Base-by-base conservation (phyloP, 2,888 invertebrate genomes). In the Dyspetes luteomarginatus region DNA sequence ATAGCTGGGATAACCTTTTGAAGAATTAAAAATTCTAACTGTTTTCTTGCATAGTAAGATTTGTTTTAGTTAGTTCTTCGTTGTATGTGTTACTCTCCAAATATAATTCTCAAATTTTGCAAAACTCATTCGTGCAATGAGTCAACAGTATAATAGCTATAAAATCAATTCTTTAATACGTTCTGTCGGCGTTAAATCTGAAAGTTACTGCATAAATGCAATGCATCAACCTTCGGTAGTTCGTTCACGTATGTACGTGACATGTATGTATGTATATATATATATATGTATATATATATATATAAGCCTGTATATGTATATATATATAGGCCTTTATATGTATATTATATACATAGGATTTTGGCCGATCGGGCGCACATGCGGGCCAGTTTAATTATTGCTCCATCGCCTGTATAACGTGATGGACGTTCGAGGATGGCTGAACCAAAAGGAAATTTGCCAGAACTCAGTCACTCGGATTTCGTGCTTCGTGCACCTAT, bases 361-460 rank as follows among this genome's bases (percentile, higher is more conserved):
- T 19, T 50, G 50, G 48, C 50, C 17, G 50, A 50, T 55, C 68
- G 30, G 26, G 7, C 22, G 36, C 26, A 36, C 26, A 17, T 45
- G 50, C 50, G 41, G 71, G 22, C 45, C n/a, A 24, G 62, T 62
- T 72, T 74, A 62, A 73, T 71, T 58, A 74, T 77, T 71, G 74
- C 68, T 56, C 77, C 67, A 72, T 75, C 74, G 69, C 45, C 74
- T 78, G 69, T 71, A 74, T 26, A 41, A 56, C 62, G 58, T 75
- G 80, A 77, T 71, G 60, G 80, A 82, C 65, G 75, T 65, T 77
- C 60, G 22, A 52, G 36, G 52, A 67, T 78, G 28, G 28, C 36
- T 48, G 48, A 48, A 45, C 26, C 17, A 48, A 60, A 41, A 56
- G 55, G 55, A 78, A 64, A 50, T 67, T 62, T 43, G 56, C 55